phyloP scores from a whole-genome alignment of 2,888 invertebrate genomes.

The Blastobasis adustella region DNA sequence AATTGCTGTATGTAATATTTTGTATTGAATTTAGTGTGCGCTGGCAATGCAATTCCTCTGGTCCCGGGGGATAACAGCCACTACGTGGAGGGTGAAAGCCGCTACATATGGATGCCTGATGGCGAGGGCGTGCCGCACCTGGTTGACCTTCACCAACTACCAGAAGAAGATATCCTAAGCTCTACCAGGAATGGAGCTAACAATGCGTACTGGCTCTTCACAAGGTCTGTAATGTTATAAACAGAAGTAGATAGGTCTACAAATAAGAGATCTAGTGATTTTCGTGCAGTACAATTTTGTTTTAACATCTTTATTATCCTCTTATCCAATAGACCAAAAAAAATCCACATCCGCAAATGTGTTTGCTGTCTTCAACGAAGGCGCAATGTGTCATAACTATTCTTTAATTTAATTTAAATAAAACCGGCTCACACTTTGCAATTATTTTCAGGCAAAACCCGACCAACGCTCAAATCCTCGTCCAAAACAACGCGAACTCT shows the following conservation, averaged over 20 bases:
- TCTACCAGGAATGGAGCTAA: slow-evolving; percentile 38
- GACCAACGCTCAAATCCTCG: slow-evolving; percentile 33
- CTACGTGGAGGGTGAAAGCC: slow-evolving; percentile 57
- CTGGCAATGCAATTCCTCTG: slow-evolving; percentile 30
- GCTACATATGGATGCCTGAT: slow-evolving; percentile 62
- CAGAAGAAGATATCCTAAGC: slow-evolving; percentile 23
- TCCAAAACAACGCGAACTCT: slow-evolving; percentile 35
- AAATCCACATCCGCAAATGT: background rate
- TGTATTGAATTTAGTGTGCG: slow-evolving; percentile 32
- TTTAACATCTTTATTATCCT: too few species aligned
- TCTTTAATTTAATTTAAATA: background rate
- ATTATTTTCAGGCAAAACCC: slow-evolving; percentile 33
- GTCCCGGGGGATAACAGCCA: slow-evolving; percentile 57
- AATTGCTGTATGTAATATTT: background rate
- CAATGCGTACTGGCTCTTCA: slow-evolving; percentile 50
- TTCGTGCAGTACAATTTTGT: background rate
- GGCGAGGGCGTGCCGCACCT: slow-evolving; percentile 43
- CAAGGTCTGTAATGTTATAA: slow-evolving; percentile 26
- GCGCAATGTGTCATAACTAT: background rate
- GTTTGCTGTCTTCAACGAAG: background rate
- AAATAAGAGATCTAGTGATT: too few species aligned
- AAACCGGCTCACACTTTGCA: background rate
- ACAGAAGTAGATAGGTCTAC: background rate
- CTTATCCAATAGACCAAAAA: too few species aligned
- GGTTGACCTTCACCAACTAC: slow-evolving; percentile 43